Conservation (phyloP, 1,140 invertebrate species). For the Meteorus sp. region DNA sequence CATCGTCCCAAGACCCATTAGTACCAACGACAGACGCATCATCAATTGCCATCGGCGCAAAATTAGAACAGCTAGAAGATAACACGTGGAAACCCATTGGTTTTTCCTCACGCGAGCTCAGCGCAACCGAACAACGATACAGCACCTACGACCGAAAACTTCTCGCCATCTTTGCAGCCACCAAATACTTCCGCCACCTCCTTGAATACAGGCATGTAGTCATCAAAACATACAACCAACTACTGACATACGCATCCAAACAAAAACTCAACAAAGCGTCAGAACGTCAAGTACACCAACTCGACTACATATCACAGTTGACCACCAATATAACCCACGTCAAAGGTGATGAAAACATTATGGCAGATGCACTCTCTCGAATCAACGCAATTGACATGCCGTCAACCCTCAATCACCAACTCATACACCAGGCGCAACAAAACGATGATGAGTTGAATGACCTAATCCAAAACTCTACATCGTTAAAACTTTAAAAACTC, state of each 20-base stretch:
- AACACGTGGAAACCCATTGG: slow-evolving; percentile 31
- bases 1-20: neutral
- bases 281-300: slow-evolving; percentile 27
- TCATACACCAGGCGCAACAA: slow-evolving; percentile 31
- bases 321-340: slow-evolving; percentile 38
- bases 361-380: slow-evolving; percentile 38
- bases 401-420: slow-evolving; percentile 8
- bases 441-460: slow-evolving; percentile 28
- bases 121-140: slow-evolving; percentile 21
- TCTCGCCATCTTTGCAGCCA: slow-evolving; percentile 30
- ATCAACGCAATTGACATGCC: slow-evolving; percentile 25
- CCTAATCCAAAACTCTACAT: slow-evolving; percentile 13
- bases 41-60: slow-evolving; percentile 22
- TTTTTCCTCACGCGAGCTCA: slow-evolving; percentile 37
- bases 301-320: slow-evolving; percentile 38
- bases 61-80: slow-evolving; percentile 24
- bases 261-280: slow-evolving; percentile 17
- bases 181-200: slow-evolving; percentile 27
- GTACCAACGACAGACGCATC: slow-evolving; percentile 8
- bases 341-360: slow-evolving; percentile 35
- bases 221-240: slow-evolving; percentile 33
- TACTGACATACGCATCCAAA: slow-evolving; percentile 29
- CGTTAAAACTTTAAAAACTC: slow-evolving; percentile 15
- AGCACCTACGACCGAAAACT: slow-evolving; percentile 39
- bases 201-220: slow-evolving; percentile 3